Evolutionary conservation across 1,140 invertebrate genomes (phyloP).

Genomic region (Drosophila albomicans): DNA sequence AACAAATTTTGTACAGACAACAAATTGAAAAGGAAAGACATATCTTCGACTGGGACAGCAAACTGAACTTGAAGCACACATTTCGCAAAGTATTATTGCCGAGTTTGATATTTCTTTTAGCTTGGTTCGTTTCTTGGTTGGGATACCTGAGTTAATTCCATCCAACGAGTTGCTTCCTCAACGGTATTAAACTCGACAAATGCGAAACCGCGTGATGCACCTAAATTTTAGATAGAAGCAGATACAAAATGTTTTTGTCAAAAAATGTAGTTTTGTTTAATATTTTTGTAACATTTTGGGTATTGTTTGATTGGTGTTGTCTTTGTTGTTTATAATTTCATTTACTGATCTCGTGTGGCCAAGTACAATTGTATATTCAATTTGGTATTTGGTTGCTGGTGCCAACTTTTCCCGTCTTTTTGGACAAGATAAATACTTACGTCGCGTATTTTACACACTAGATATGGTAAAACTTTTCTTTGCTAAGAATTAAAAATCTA

Average conservation of each 20-base stretch:
- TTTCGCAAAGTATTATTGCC: conserved; percentile 37
- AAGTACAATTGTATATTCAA: conserved; percentile 34
- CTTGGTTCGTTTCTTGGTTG: conserved; percentile 57
- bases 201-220: conserved; percentile 95
- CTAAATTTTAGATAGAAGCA: conserved; percentile 88
- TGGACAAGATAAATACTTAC: conserved; percentile 44
- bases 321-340: conserved; percentile 25
- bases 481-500: conserved; percentile 2
- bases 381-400: conserved; percentile 51
- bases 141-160: conserved; percentile 96
- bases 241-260: conserved; percentile 85
- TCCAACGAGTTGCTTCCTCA: conserved; percentile 95
- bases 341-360: conserved; percentile 26
- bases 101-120: conserved; percentile 30
- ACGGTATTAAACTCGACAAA: conserved; percentile 97
- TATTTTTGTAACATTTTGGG: conserved; percentile 70
- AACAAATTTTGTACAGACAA: not conserved
- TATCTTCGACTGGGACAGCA: not conserved
- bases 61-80: conserved; percentile 49
- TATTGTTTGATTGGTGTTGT: conserved; percentile 41
- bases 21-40: not conserved
- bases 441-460: conserved; percentile 13
- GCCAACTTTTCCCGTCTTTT: conserved; percentile 37
- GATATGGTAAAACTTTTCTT: conserved; percentile 9
- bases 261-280: conserved; percentile 76